phyloP scores from a whole-genome alignment of 2,797 vertebrate species.

The Benthosema pterotum region DNA sequence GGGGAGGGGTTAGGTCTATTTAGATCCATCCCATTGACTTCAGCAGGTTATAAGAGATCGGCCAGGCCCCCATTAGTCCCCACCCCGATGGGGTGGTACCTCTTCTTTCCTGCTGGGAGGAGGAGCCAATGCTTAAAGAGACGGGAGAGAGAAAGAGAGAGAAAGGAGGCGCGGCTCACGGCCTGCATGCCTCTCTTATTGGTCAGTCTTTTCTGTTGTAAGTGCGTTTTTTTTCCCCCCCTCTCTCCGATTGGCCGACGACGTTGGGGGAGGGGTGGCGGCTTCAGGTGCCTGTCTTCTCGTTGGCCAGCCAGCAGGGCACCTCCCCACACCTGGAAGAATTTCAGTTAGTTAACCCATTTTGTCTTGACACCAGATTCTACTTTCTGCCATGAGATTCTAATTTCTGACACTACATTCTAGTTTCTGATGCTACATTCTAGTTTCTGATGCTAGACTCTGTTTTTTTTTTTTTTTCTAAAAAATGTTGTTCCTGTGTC shows the following conservation, averaged over 20 bases:
- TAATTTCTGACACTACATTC: too few relatives aligned
- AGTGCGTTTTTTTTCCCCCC: conserved; percentile 23
- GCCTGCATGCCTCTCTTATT: conserved; percentile 14
- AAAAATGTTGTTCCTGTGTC: too few relatives aligned
- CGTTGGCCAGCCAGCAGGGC: conserved; percentile 69
- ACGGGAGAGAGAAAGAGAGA: too few relatives aligned
- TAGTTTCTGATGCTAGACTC: too few relatives aligned
- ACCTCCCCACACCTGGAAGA: conserved; percentile 59
- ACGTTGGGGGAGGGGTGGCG: too few relatives aligned
- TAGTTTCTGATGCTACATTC: too few relatives aligned
- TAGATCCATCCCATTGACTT: background rate
- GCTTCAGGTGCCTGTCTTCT: conserved; percentile 60
- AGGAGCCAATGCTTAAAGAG: background rate
- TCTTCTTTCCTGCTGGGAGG: background rate
- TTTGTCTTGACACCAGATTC: too few relatives aligned
- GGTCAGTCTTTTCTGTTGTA: conserved; percentile 29
- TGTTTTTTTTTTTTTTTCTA: too few relatives aligned
- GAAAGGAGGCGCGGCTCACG: conserved; percentile 5
- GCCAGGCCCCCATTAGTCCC: too few relatives aligned
- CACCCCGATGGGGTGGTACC: too few relatives aligned
- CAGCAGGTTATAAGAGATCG: too few relatives aligned
- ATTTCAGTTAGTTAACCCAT: background rate
- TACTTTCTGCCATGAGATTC: too few relatives aligned
- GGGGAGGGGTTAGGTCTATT: background rate
- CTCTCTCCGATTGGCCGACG: background rate